Base-by-base conservation (phyloP, 2,797 vertebrate species). In the Triplophysa yarkandensis region DNA sequence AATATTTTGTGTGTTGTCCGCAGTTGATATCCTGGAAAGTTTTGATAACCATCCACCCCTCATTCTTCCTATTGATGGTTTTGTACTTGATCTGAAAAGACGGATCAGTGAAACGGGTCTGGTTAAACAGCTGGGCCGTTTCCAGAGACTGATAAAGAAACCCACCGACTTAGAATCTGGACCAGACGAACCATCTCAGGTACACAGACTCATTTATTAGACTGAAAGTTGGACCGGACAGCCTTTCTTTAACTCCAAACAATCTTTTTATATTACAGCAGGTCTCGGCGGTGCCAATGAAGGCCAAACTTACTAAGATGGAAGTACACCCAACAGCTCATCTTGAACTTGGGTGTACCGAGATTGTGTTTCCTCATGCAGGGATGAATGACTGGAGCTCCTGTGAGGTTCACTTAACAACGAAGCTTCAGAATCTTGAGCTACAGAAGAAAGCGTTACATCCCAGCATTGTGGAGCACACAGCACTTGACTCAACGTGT, bases 1-100 rank as follows among this genome's bases (percentile, higher is more conserved):
- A 21, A 16, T 16, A 21, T 2, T 61, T 62, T 39, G 57, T 68
- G 16, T 63, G 41, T 3, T 13, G n/a, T 77, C 41, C 25, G 66
- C 77, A 93, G 93, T 74, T 67, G 89, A 92, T 17, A 87, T 94
- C 77, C 80, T 93, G 87, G 90, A 90, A 80, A 89, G 85, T 52
- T 93, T 94, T 54, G 92, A 94, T 68, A 88, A 89, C 67, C 92
- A 93, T 63, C 92, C 92, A 30, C 91, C 92, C 14, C 87, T 94
- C 71, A 85, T 91, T 78, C 85, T 94, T 68, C 92, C 93, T 0
- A 78, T 83, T 0, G 81, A 63, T 9, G 87, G 86, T 5, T 92
- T 92, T 81, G 84, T 82, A 68, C 76, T 93, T 43, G 83, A 88
- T 41, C 82, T 91, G 67, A 83, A 81, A 13, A 55, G 62, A 6